Base-by-base conservation (phyloP, 2,797 vertebrate species). In the Galagoides demidoff region DNA sequence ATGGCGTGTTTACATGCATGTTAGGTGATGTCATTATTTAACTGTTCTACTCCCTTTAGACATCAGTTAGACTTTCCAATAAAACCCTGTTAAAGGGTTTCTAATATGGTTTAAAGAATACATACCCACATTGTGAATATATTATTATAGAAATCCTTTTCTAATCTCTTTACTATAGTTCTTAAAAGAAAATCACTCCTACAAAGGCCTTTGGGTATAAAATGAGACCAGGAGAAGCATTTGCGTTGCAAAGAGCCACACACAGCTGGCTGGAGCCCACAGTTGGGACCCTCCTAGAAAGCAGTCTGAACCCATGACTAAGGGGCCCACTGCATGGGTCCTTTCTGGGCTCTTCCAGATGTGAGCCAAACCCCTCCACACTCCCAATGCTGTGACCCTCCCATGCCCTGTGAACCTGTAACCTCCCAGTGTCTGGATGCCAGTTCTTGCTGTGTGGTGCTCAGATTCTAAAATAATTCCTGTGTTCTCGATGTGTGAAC, bases 21-120 rank as follows among this genome's bases (percentile, higher is more conserved):
- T 39, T 16, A 73, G 59, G n/a, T 17, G 25, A 1, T 37, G 19
- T 43, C 6, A 8, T 23, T 43, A 79, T 5, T 20, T 17, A 34
- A 57, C 23, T n/a, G 57, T 61, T 29, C 57, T 70, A 49, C 13
- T 81, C 52, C 83, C 91, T 59, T 90, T 17, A 76, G 49, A 85
- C 85, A 64, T 89, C 25, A 68, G 52, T 90, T 2, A 71, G 43
- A 86, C 93, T 95, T 96, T 84, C 94, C 89, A 34, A 70, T 66
- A 90, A 70, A 79, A 87, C 70, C 91, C 73, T 16, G 87, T 37
- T 84, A 73, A 94, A 94, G 94, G 0, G 79, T 39, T 83, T 94
- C 85, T 77, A 95, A 96, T 97, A 95, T 94, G 93, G 95, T 93
- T 91, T 89, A 96, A 96, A 93, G 4, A 91, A 74, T 52, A 85